Evolutionary conservation across 2,113 vertebrate genomes (phyloP).

Genomic region (Chaetops frenatus): DNA sequence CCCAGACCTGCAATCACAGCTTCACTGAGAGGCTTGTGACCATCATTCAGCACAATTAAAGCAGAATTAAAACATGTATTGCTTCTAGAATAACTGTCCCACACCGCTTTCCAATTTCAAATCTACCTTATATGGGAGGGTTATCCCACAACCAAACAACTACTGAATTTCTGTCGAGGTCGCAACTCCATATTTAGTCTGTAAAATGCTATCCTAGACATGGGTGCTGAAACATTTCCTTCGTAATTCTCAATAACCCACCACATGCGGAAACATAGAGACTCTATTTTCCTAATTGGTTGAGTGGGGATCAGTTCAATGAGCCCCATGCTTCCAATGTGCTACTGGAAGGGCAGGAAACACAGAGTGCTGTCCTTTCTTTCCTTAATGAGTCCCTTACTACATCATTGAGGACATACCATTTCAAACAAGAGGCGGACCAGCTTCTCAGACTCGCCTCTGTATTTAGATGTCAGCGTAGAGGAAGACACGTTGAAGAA

Average conservation of each 20-base stretch:
- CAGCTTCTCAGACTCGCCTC: conserved; percentile 82
- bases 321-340: neutral
- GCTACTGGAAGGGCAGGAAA: neutral
- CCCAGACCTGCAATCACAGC: neutral
- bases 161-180: neutral
- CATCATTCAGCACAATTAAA: neutral
- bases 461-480: conserved; percentile 78
- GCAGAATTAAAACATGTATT: neutral
- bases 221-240: neutral
- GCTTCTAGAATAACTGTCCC: neutral
- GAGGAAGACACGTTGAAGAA: conserved; percentile 84
- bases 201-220: neutral
- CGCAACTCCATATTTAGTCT: neutral
- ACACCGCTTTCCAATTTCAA: neutral
- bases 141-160: neutral
- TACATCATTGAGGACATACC: conserved; percentile 54
- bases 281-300: neutral
- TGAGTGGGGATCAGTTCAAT: neutral
- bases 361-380: neutral
- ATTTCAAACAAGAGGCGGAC: conserved; percentile 84
- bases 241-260: neutral
- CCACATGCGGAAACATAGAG: neutral
- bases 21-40: neutral
- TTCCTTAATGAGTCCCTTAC: neutral
- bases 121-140: neutral